phyloP scores from a whole-genome alignment of 2,797 vertebrate species.

The Gastrophryne carolinensis region DNA sequence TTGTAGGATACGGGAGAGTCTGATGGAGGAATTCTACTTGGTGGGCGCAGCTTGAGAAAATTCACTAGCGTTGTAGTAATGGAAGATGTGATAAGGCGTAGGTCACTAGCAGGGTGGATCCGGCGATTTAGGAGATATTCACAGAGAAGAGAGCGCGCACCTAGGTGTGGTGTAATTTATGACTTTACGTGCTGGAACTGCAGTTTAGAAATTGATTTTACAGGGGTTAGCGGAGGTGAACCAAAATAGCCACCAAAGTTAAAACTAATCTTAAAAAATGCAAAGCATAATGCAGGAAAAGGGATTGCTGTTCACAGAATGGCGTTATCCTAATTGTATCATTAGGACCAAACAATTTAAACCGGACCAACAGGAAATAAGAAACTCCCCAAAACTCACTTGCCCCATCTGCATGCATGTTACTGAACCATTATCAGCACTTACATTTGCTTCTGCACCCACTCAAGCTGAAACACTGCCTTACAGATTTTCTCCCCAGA shows the following conservation, averaged over 20 bases:
- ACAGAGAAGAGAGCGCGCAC: not conserved
- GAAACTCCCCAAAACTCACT: too few species aligned
- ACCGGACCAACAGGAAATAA: too few species aligned
- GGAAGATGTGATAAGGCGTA: not conserved
- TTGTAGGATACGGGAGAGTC: not conserved
- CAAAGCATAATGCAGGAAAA: too few species aligned
- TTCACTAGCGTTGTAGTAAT: not conserved
- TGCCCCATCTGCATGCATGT: too few species aligned
- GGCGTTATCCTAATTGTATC: too few species aligned
- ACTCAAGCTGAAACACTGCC: too few species aligned
- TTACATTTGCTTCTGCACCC: too few species aligned
- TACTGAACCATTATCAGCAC: too few species aligned
- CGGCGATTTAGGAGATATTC: not conserved
- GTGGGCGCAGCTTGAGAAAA: constrained; percentile 20
- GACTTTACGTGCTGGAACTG: not conserved
- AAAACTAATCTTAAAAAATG: not conserved
- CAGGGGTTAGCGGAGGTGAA: not conserved
- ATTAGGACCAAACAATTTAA: too few species aligned
- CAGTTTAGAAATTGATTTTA: not conserved
- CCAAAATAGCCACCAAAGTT: not conserved
- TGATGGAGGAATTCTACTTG: not conserved
- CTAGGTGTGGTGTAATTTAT: constrained; percentile 1
- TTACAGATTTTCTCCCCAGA: too few species aligned
- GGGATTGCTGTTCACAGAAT: too few species aligned
- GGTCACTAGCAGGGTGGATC: not conserved